Percentiles rank a stretch among this genome's conserved stretches.
These are phyloP conservation scores for Mamestra configurata DNA, from an alignment of 1,140 invertebrate species.

Conservation along the genomic window DNA sequence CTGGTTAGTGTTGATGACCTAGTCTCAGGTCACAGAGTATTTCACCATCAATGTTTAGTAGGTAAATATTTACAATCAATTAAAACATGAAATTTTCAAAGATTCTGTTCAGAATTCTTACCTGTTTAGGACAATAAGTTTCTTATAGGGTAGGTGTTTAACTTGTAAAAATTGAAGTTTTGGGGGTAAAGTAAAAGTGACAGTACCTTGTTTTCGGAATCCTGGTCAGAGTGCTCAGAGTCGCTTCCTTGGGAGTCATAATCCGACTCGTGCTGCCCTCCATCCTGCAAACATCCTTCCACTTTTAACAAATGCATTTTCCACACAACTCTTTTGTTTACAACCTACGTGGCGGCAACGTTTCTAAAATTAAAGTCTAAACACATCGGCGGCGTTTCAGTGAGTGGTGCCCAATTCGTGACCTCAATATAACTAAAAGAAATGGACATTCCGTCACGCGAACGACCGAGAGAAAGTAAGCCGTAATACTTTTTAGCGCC, in stretches of 20 bases:
- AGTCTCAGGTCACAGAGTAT: background rate
- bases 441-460: constrained; percentile 85
- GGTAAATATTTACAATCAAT: background rate
- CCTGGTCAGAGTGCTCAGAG: constrained; percentile 78
- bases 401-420: constrained; percentile 78
- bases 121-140: too few relatives aligned
- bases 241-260: constrained; percentile 81
- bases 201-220: constrained; percentile 77
- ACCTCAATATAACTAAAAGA: constrained; percentile 86
- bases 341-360: constrained; percentile 66
- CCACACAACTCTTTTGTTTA: constrained; percentile 53
- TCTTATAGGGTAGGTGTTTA: background rate
- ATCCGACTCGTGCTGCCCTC: constrained; percentile 75
- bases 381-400: constrained; percentile 70
- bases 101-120: background rate
- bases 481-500: constrained; percentile 77
- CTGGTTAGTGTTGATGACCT: background rate
- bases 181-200: constrained; percentile 27
- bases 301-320: constrained; percentile 83
- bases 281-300: constrained; percentile 81
- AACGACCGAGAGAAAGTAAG: constrained; percentile 83
- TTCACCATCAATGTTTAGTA: background rate
- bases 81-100: background rate
- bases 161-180: constrained; percentile 9
- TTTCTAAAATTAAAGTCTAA: constrained; percentile 70